Conservation (phyloP, 2,797 vertebrate species). For the Bovichtus diacanthus region DNA sequence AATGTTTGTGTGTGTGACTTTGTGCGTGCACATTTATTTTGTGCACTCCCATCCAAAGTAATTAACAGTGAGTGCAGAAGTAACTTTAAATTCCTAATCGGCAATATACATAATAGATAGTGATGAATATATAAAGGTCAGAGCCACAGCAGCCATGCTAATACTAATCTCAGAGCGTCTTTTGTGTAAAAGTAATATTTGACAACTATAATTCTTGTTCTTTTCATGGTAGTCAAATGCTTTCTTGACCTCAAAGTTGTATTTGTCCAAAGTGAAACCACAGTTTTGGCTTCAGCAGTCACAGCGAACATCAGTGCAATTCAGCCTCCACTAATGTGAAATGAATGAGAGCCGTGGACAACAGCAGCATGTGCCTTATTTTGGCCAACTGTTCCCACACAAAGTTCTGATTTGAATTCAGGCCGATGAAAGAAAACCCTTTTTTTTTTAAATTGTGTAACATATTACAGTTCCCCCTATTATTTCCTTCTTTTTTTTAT, state of each 20-base stretch:
- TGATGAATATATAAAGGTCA: conserved; percentile 22
- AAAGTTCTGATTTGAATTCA: conserved; percentile 17
- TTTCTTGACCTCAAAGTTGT: conserved; percentile 23
- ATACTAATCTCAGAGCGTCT: conserved; percentile 20
- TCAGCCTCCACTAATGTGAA: conserved; percentile 28
- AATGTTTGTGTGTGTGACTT: conserved; percentile 55
- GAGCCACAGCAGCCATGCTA: background rate
- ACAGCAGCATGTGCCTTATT: conserved; percentile 14
- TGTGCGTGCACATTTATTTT: conserved; percentile 37
- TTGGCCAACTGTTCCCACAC: background rate
- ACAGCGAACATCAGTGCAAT: conserved; percentile 5
- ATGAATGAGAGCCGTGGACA: conserved; percentile 12
- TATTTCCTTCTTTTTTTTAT: background rate
- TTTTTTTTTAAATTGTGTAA: background rate
- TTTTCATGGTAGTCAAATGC: background rate
- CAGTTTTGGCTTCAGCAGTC: conserved; percentile 20
- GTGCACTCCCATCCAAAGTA: conserved; percentile 43
- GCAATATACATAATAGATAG: conserved; percentile 4
- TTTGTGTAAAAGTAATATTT: conserved; percentile 6
- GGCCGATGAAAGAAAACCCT: background rate
- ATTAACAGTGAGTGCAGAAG: conserved; percentile 50
- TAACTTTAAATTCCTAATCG: conserved; percentile 36
- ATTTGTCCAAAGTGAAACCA: conserved; percentile 20
- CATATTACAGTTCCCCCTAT: background rate
- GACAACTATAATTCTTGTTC: conserved; percentile 1